phyloP scores from a whole-genome alignment of 2,797 vertebrate species.

The Phylloscopus collybita region DNA sequence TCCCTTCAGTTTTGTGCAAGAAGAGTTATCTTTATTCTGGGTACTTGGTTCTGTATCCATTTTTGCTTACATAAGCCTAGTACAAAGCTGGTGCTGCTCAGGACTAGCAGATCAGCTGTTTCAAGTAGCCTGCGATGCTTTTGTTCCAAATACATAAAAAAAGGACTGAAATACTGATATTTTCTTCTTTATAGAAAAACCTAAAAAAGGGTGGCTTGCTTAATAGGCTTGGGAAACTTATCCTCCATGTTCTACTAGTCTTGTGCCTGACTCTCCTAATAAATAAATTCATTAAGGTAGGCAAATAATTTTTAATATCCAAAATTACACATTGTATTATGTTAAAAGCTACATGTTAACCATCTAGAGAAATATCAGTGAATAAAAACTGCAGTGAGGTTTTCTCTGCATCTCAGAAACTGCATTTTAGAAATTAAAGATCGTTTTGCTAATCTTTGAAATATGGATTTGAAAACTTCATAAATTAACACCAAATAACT shows the following conservation, averaged over 20 bases:
- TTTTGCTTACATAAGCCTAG: not conserved
- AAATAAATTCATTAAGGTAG: conserved; percentile 91
- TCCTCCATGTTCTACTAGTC: conserved; percentile 84
- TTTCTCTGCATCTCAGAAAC: not conserved
- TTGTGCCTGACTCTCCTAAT: conserved; percentile 85
- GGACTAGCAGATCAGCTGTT: not conserved
- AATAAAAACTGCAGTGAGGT: not conserved
- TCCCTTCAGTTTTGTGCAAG: not conserved
- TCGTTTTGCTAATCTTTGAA: not conserved
- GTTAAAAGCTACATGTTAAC: not conserved
- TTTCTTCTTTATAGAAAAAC: conserved; percentile 79
- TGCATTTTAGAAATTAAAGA: not conserved
- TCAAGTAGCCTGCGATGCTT: not conserved
- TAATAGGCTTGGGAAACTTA: conserved; percentile 84
- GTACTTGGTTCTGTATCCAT: not conserved
- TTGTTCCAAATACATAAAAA: not conserved
- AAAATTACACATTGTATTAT: not conserved
- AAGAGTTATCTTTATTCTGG: not conserved
- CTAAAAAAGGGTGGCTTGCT: conserved; percentile 85
- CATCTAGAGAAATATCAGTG: not conserved
- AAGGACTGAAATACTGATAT: not conserved
- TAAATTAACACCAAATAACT: not conserved
- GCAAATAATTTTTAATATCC: conserved; percentile 7
- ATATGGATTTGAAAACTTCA: not conserved
- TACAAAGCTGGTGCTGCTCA: not conserved